Base-by-base conservation (phyloP, 1,140 invertebrate species). In the Charaxes varanes region DNA sequence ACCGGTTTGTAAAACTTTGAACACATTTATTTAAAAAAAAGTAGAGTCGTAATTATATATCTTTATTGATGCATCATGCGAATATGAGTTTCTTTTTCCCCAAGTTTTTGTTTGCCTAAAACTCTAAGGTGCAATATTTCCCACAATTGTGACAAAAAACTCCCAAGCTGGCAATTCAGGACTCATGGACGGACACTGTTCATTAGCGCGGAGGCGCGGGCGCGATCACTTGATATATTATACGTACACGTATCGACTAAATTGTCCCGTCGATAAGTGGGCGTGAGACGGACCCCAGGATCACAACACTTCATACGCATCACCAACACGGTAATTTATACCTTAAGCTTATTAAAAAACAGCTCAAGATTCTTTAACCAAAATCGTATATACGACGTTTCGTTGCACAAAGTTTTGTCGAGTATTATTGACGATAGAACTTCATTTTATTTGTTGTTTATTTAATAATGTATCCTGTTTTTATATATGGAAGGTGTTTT, bases 261-360 rank as follows among this genome's bases (percentile, higher is more conserved):
- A 74, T 72, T 72, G 70, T 72, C 61, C 51, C 53, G 41, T 58
- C 64, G 70, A 74, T 74, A 73, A 78, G 70, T 74, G 70, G 70
- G 73, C 73, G 73, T 48, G 66, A 44, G 62, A 58, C 46, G 24
- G 11, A 5, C 27, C 28, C 12, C 36, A 34, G n/a, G 24, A 21
- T 13, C 21, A 28, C 40, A 30, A 19, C 23, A 24, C 26, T 32
- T 30, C 11, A 14, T 16, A n/a, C 35, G 5, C 4, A 11, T 11
- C 12, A 4, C 6, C 6, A 6, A 0, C 21, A n/a, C 15, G 1
- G 4, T 6, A 33, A 46, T 26, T 30, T 14, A 5, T 2, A 48
- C 24, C 26, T 18, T 46, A 23, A 8, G 15, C 1, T 7, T n/a
- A n/a, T n/a, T n/a, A 31, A 16, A 1, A 6, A 3, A 16, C 6